Conservation (phyloP, 2,113 vertebrate species). For the Rhynchopsitta pachyrhyncha region DNA sequence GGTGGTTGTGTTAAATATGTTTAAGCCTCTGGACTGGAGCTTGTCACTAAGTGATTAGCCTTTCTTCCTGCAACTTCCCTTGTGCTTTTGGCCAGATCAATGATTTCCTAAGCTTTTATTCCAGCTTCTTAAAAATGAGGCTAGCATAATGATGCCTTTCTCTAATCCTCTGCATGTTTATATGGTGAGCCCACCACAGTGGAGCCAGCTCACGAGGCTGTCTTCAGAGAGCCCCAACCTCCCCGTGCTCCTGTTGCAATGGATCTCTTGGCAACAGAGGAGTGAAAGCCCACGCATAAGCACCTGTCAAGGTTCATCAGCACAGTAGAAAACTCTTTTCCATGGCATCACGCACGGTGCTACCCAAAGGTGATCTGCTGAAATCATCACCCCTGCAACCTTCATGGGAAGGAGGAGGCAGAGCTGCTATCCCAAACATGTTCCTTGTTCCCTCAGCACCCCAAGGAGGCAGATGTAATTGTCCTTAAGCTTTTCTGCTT, state of each 20-base stretch:
- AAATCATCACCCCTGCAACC: neutral
- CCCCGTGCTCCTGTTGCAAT: neutral
- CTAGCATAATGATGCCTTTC: neutral
- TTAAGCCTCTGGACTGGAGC: neutral
- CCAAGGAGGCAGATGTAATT: neutral
- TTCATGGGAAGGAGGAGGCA: neutral
- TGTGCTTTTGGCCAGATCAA: slow-evolving; percentile 15
- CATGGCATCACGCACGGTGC: rapidly evolving
- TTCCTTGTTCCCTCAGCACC: neutral
- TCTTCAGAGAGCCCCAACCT: neutral
- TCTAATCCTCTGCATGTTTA: neutral
- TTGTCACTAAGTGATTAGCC: neutral
- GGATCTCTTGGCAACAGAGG: neutral
- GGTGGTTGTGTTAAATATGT: neutral
- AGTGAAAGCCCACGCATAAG: neutral
- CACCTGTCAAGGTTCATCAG: neutral
- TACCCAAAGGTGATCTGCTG: neutral
- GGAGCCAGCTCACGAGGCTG: neutral
- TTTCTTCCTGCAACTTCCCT: neutral
- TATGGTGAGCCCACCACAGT: neutral
- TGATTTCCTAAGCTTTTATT: slow-evolving; percentile 15
- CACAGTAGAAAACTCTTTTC: rapidly evolving
- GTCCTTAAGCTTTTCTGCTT: neutral
- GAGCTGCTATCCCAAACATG: neutral
- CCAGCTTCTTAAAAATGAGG: slow-evolving; percentile 16